phyloP scores from a whole-genome alignment of 2,888 invertebrate genomes.

The Abrostola triplasia region DNA sequence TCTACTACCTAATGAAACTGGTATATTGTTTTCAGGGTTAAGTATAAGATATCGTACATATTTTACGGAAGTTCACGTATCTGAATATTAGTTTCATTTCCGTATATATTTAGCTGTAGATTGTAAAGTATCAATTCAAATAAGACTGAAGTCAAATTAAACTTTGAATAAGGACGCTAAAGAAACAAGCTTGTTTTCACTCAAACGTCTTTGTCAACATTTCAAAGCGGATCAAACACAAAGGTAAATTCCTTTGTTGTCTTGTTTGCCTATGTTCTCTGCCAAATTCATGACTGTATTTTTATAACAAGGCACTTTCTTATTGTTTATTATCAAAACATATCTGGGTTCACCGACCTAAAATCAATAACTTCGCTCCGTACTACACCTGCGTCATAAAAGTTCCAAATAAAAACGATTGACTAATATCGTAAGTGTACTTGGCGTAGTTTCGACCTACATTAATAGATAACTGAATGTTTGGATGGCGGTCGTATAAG shows the following conservation, averaged over 20 bases:
- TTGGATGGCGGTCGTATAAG: background rate
- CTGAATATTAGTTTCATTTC: too few species aligned
- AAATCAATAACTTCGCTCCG: slow-evolving; percentile 20
- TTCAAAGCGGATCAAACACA: slow-evolving; percentile 9
- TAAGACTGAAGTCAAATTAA: too few species aligned
- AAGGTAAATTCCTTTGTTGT: background rate
- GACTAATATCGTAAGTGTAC: background rate
- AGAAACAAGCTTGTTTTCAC: too few species aligned
- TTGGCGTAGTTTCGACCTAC: background rate
- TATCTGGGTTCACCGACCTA: slow-evolving; percentile 17
- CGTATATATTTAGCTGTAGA: too few species aligned
- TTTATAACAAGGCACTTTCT: slow-evolving; percentile 4
- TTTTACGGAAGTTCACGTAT: too few species aligned
- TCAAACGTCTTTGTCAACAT: too few species aligned
- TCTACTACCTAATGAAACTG: background rate
- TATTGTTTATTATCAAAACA: slow-evolving; percentile 17
- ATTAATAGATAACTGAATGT: background rate
- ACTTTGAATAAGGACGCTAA: too few species aligned
- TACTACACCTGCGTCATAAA: slow-evolving; percentile 23
- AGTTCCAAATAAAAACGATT: background rate
- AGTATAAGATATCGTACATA: background rate
- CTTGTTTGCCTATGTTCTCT: slow-evolving; percentile 10
- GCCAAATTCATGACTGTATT: slow-evolving; percentile 4
- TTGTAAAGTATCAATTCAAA: too few species aligned
- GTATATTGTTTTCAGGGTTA: background rate